Conservation (phyloP, 2,888 invertebrate genomes). For the Drosophila eohydei region DNA sequence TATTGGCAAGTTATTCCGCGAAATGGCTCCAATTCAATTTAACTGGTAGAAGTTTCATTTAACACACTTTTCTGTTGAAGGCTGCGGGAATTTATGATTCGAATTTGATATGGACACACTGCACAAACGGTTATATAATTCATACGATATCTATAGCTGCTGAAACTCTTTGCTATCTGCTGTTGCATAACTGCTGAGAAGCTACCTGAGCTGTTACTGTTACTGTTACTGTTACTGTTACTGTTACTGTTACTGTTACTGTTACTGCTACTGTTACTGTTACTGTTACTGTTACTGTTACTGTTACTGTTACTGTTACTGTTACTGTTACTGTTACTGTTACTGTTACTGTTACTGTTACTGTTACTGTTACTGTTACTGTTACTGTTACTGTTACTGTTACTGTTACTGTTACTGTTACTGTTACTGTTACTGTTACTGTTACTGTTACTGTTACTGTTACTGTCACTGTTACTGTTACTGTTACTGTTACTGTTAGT, state of each 20-base stretch:
- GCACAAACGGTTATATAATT: not conserved
- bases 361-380: no score
- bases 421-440: no score
- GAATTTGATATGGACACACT: not conserved
- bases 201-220: not conserved
- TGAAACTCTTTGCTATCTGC: no score
- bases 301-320: not conserved
- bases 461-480: no score
- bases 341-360: no score
- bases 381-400: no score
- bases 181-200: not conserved
- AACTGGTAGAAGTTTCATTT: not conserved
- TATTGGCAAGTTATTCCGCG: constrained; percentile 9
- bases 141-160: not conserved
- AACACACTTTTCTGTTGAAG: constrained; percentile 7
- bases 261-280: not conserved
- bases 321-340: not conserved
- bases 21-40: constrained; percentile 26
- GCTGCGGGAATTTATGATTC: constrained; percentile 1
- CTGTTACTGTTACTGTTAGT: no score
- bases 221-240: not conserved
- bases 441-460: no score
- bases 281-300: not conserved
- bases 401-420: no score
- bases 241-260: not conserved